A percentile compares a stretch with the other conserved stretches of the same genome.
These are phyloP conservation scores for Casuarius casuarius DNA, from an alignment of 2,113 vertebrate genomes.

Conservation along the genomic window DNA sequence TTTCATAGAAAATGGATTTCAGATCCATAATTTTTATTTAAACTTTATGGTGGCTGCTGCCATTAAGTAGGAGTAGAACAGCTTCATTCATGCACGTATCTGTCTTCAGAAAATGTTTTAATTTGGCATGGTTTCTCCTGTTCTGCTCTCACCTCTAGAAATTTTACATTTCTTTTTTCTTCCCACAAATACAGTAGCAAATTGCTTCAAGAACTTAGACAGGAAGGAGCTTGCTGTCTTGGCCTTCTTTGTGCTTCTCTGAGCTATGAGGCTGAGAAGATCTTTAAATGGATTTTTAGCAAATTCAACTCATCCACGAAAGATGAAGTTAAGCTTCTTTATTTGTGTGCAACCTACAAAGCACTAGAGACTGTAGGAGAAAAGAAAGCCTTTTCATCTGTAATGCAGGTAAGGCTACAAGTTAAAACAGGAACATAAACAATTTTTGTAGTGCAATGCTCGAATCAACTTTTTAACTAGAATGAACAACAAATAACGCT, in stretches of 20 bases:
- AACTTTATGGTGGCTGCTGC: neutral
- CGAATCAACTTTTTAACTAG: neutral
- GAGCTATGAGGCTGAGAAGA: conserved; percentile 96
- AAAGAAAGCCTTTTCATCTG: conserved; percentile 96
- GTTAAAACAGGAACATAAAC: neutral
- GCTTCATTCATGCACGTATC: neutral
- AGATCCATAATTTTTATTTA: neutral
- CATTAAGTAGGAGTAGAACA: neutral
- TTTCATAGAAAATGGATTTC: neutral
- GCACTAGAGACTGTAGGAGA: conserved; percentile 96
- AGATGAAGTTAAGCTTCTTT: conserved; percentile 96
- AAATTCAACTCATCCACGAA: conserved; percentile 93
- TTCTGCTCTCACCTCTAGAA: conserved; percentile 37
- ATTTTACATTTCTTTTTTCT: neutral
- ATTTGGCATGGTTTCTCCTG: neutral
- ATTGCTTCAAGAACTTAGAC: conserved; percentile 95
- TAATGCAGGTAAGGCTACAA: conserved; percentile 90
- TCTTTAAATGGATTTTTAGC: conserved; percentile 98
- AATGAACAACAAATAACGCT: neutral
- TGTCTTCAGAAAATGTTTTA: neutral
- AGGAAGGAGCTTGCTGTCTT: conserved; percentile 95
- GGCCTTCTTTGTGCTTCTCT: conserved; percentile 94
- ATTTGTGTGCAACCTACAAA: conserved; percentile 92
- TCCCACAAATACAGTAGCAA: conserved; percentile 88
- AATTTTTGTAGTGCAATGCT: neutral